Conservation (phyloP, 2,797 vertebrate genomes). For the Alosa sapidissima region DNA sequence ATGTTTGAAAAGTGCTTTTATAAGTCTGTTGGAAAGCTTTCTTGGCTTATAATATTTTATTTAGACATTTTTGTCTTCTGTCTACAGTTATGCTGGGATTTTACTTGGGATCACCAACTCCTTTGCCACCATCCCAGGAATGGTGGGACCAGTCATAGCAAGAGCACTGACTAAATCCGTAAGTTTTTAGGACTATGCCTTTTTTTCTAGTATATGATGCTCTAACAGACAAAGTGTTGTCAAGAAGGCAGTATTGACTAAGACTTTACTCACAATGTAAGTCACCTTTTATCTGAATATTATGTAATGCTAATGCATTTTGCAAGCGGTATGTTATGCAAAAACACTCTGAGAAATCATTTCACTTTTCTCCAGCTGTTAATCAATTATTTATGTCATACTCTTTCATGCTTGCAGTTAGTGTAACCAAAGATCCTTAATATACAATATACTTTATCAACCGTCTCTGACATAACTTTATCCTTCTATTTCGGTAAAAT, state of each 20-base stretch:
- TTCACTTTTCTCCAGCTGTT: background rate
- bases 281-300: background rate
- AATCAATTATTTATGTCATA: background rate
- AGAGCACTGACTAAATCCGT: constrained; percentile 85
- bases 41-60: background rate
- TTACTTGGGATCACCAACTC: constrained; percentile 97
- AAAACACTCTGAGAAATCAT: background rate
- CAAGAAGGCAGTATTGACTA: background rate
- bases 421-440: no score
- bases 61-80: constrained; percentile 7
- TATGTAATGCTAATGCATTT: background rate
- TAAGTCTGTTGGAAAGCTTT: background rate
- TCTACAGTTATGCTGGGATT: constrained; percentile 89
- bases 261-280: background rate
- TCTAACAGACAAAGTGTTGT: background rate
- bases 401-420: background rate
- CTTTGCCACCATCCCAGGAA: constrained; percentile 97
- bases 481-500: no score
- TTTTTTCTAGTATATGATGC: background rate
- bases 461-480: no score
- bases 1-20: background rate
- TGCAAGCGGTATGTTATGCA: background rate
- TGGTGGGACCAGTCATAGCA: constrained; percentile 93
- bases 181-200: constrained; percentile 64
- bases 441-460: no score